Evolutionary conservation across 2,888 invertebrate genomes (phyloP), one percentile per base, ranked within the genome.

Genomic region (Hydrotaea cyrtoneurina): DNA sequence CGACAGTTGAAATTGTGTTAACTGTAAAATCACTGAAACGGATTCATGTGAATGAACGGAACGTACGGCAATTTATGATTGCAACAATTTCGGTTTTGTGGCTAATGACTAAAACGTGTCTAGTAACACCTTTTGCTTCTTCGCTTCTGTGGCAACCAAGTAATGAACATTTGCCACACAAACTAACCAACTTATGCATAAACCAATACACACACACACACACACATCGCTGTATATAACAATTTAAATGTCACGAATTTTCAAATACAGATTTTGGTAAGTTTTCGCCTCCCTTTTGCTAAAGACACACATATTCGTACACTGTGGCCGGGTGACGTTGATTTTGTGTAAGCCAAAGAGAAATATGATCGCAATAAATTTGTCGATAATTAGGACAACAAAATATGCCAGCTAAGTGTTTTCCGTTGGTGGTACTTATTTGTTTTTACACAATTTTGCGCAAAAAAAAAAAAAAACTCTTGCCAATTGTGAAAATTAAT

Each of bases 81-180:
- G 66, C 66, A 66, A 66, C 66, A 66, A 39, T 66, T 66, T 39
- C 21, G 4, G 10, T 66, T n/a, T 43, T 43, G 39, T 43, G 36
- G 74, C 74, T 78, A 82, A 82, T 78, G 82, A 75, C 69, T 62
- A 82, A 82, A 82, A 78, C 82, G 82, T 82, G 82, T 78, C 78
- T 57, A 19, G 53, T 71, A 78, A 74, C 74, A 74, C 74, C 82
- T 78, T 66, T 59, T 75, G 39, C 74, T 75, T 53, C 10, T 43
- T 50, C 19, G 62, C 78, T 69, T 64, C 78, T 76, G 72, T n/a
- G 15, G 82, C 43, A 75, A 75, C 74, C 4, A 50, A 50, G 43
- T 43, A 50, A 50, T 50, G 50, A n/a, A n/a, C 13, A 15, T 50
- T n/a, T 50, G 50, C n/a, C 15, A 23, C 23, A 59, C 23, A 59